Evolutionary conservation across 2,797 vertebrate genomes (phyloP).

Genomic region (Anniella stebbinsi): DNA sequence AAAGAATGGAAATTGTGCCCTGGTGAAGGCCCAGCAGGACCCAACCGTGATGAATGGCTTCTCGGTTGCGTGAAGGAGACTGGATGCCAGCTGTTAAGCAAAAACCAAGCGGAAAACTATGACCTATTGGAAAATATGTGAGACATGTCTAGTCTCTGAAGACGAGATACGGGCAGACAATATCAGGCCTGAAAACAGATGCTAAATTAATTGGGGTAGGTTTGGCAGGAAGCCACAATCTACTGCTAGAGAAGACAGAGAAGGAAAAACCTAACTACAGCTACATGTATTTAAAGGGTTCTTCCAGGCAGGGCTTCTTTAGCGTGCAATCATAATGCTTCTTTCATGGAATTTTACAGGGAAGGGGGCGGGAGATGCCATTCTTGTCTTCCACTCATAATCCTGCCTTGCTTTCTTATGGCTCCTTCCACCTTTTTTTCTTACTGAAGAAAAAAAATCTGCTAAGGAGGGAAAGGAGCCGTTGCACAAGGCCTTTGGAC

Average conservation of each 20-base stretch:
- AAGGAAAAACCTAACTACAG: neutral
- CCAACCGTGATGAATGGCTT: slow-evolving; percentile 50
- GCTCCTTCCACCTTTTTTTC: too few relatives aligned
- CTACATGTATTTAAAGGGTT: neutral
- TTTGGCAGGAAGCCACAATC: slow-evolving; percentile 67
- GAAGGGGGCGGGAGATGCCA: too few relatives aligned
- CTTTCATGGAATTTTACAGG: too few relatives aligned
- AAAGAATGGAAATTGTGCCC: slow-evolving; percentile 19
- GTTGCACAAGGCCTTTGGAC: too few relatives aligned
- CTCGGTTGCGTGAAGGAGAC: slow-evolving; percentile 73
- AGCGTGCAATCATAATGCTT: too few relatives aligned
- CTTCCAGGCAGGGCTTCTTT: too few relatives aligned
- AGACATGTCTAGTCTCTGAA: slow-evolving; percentile 73
- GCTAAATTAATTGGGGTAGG: slow-evolving; percentile 74
- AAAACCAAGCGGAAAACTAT: slow-evolving; percentile 82
- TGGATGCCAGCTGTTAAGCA: slow-evolving; percentile 80
- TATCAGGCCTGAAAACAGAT: slow-evolving; percentile 73
- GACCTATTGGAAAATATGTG: slow-evolving; percentile 84
- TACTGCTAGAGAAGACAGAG: neutral
- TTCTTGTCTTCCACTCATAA: too few relatives aligned
- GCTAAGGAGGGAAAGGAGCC: too few relatives aligned
- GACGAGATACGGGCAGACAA: slow-evolving; percentile 66
- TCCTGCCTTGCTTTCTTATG: too few relatives aligned
- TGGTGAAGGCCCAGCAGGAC: neutral
- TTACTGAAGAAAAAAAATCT: too few relatives aligned